Percentiles rank a stretch among this genome's conserved stretches.
These are phyloP conservation scores for Orthosia gothica DNA, from an alignment of 2,888 invertebrate species.

Conservation along the genomic window DNA sequence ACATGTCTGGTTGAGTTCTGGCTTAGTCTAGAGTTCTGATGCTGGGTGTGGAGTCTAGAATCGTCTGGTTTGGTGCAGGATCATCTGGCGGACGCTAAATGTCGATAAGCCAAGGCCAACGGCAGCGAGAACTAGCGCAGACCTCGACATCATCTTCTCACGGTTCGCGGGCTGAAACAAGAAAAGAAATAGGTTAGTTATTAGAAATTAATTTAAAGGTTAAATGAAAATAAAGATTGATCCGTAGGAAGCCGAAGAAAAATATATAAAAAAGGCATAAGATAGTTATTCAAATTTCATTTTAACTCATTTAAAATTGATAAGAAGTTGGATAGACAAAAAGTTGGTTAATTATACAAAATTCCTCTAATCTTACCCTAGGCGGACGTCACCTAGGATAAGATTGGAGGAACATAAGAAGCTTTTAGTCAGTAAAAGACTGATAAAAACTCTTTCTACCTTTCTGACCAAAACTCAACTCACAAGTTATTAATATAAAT, in stretches of 20 bases:
- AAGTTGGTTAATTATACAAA: too few species aligned
- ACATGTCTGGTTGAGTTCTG: conserved; percentile 53
- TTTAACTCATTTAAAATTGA: too few species aligned
- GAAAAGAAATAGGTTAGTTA: conserved; percentile 31
- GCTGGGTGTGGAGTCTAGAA: conserved; percentile 73
- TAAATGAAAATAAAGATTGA: too few species aligned
- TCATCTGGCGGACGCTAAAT: conserved; percentile 92
- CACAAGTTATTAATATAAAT: too few species aligned
- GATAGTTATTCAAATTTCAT: too few species aligned
- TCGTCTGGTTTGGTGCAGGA: conserved; percentile 87
- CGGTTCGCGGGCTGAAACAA: conserved; percentile 87
- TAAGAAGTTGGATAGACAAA: too few species aligned
- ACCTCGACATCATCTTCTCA: conserved; percentile 91
- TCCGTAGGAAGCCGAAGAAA: too few species aligned
- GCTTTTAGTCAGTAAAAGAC: background rate
- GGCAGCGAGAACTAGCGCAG: conserved; percentile 91
- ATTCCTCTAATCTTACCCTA: too few species aligned
- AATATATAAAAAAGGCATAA: too few species aligned
- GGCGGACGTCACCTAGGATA: too few species aligned
- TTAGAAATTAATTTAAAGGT: background rate
- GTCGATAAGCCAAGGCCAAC: conserved; percentile 92
- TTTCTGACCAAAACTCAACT: background rate
- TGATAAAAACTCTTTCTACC: background rate
- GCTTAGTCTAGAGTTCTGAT: conserved; percentile 40
- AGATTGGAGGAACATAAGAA: background rate